A percentile compares a stretch with the other conserved stretches of the same genome.
phyloP scores from a whole-genome alignment of 2,888 invertebrate species.

The Drosophila prostipennis region DNA sequence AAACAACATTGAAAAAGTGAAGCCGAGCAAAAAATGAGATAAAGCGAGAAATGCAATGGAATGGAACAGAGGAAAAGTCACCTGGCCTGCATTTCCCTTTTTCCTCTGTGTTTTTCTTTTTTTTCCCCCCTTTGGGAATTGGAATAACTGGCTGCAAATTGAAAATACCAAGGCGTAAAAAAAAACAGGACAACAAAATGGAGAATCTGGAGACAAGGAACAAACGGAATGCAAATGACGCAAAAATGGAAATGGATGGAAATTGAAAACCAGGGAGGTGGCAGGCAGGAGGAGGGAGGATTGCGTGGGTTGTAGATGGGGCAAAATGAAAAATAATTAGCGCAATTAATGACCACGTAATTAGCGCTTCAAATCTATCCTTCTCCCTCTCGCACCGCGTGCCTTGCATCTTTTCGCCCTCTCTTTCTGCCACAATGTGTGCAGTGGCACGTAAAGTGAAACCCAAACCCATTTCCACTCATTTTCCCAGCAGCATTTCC shows the following conservation, averaged over 20 bases:
- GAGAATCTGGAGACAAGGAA: slow-evolving; percentile 32
- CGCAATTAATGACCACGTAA: slow-evolving; percentile 82
- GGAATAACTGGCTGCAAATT: slow-evolving; percentile 38
- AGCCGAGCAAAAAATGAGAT: slow-evolving; percentile 21
- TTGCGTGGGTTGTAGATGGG: too few species aligned
- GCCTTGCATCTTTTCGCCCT: background rate
- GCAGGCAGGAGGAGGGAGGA: too few species aligned
- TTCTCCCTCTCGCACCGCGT: background rate
- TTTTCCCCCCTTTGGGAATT: slow-evolving; percentile 5
- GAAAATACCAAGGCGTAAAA: slow-evolving; percentile 36
- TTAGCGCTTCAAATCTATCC: slow-evolving; percentile 71
- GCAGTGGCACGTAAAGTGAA: slow-evolving; percentile 64
- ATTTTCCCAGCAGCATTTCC: background rate
- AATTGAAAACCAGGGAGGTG: slow-evolving; percentile 64
- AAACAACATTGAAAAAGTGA: slow-evolving; percentile 11
- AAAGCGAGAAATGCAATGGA: slow-evolving; percentile 34
- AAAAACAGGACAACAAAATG: slow-evolving; percentile 33
- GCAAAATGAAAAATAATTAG: slow-evolving; percentile 81
- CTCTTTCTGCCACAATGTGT: slow-evolving; percentile 60
- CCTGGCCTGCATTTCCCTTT: slow-evolving; percentile 17
- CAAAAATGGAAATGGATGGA: slow-evolving; percentile 70
- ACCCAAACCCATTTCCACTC: slow-evolving; percentile 1
- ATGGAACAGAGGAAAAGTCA: slow-evolving; percentile 29
- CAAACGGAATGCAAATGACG: slow-evolving; percentile 64
- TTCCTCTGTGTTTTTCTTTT: background rate